Evolutionary conservation across 1,140 invertebrate genomes (phyloP), one percentile per base, ranked within the genome.

Genomic region (Nylanderia fulva): DNA sequence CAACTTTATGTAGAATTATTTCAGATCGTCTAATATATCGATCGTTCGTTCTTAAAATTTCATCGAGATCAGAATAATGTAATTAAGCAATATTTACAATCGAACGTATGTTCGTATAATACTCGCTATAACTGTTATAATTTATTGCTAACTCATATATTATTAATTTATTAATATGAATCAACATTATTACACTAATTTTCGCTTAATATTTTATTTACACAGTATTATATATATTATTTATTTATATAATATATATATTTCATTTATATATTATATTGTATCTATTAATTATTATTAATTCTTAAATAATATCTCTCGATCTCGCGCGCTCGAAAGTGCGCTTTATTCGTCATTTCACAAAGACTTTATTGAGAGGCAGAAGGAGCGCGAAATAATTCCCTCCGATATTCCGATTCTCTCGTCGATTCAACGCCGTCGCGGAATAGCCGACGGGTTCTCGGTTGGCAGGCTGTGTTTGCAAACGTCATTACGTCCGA

Each of bases 401-500:
- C 29, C n/a, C 60, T 36, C 13, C 24, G 29, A 66, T 15, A 66
- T 66, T 52, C 15, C 60, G 61, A 36, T 71, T 54, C 7, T 18
- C 36, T 54, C 29, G 9, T 48, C 45, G 21, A 66, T 27, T 64
- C 75, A 39, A 66, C 42, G 21, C 13, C 13, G n/a, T 66, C 45
- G 8, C 21, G 61, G 39, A 29, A 66, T 79, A 52, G 18, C 61
- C n/a, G 33, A 21, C 15, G 13, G 13, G 39, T 42, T 29, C 56
- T 9, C 21, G 18, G 4, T 64, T 27, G 60, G 39, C 58, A 68
- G 61, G 27, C 58, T 45, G 29, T 63, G 75, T 68, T 68, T 79
- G 75, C 75, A 79, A 79, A 66, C 61, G 42, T 79, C 61, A 79
- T 79, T 79, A 79, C 42, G 21, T n/a, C 15, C 45, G 75, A 79